phyloP scores from a whole-genome alignment of 1,140 invertebrate genomes.

The Bombus picipes region DNA sequence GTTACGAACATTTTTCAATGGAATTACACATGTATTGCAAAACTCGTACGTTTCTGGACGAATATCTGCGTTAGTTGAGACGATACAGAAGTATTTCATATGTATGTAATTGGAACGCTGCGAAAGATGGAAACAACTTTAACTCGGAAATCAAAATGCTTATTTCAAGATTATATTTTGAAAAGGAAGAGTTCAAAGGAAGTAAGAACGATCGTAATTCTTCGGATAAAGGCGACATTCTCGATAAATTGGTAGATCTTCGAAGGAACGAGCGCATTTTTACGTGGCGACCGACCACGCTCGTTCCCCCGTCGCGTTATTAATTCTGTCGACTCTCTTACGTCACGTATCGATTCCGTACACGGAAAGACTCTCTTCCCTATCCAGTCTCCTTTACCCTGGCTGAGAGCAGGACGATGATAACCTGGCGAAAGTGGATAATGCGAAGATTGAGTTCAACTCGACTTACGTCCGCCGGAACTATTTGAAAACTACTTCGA shows the following conservation, averaged over 20 bases:
- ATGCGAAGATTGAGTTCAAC: constrained; percentile 66
- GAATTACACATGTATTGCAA: no score
- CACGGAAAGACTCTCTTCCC: constrained; percentile 33
- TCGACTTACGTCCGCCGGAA: constrained; percentile 67
- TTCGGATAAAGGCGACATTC: constrained; percentile 16
- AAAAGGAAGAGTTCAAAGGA: no score
- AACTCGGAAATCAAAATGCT: no score
- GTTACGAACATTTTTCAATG: no score
- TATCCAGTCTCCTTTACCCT: background rate
- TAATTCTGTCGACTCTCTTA: constrained; percentile 7
- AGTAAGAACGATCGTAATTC: no score
- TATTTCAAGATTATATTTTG: no score
- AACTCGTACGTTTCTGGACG: no score
- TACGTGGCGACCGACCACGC: background rate
- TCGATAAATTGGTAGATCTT: constrained; percentile 1
- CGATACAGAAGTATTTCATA: no score
- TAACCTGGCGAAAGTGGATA: constrained; percentile 58
- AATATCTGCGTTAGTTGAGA: no score
- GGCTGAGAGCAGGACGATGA: constrained; percentile 22
- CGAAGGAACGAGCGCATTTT: background rate
- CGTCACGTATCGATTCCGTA: constrained; percentile 51
- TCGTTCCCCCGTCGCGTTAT: background rate
- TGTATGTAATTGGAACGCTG: no score
- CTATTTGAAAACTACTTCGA: constrained; percentile 71
- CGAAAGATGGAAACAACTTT: no score